Percentiles rank a stretch among this genome's conserved stretches.
phyloP scores from a whole-genome alignment of 2,888 invertebrate species.

The Eristalis pertinax region DNA sequence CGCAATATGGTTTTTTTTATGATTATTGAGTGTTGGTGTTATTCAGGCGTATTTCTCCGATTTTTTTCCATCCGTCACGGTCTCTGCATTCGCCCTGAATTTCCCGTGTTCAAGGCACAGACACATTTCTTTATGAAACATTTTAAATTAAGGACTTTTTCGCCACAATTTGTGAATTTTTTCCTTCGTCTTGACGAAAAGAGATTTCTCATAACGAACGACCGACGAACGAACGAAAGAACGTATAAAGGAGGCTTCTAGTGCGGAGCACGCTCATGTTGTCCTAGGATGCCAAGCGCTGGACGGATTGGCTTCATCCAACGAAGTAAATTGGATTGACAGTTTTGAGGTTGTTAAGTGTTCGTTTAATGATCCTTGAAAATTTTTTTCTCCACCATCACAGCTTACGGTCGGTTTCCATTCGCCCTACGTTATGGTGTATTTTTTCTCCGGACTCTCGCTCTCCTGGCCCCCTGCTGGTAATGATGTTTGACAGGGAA shows the following conservation, averaged over 20 bases:
- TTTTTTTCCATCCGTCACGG: constrained; percentile 19
- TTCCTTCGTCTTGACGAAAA: background rate
- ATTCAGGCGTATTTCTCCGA: background rate
- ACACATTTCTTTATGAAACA: constrained; percentile 48
- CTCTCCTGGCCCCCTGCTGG: background rate
- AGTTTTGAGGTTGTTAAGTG: constrained; percentile 63
- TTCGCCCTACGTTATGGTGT: background rate
- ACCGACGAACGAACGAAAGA: background rate
- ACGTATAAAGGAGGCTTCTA: background rate
- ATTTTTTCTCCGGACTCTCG: constrained; percentile 2
- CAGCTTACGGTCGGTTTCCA: constrained; percentile 10
- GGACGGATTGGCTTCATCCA: constrained; percentile 57
- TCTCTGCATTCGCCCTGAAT: constrained; percentile 4
- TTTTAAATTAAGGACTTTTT: constrained; percentile 48
- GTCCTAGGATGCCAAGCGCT: constrained; percentile 14
- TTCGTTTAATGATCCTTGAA: constrained; percentile 67
- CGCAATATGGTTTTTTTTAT: background rate
- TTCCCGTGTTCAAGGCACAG: constrained; percentile 21
- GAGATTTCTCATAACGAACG: constrained; percentile 43
- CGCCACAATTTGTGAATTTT: background rate
- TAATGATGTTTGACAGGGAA: constrained; percentile 40
- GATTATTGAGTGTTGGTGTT: constrained; percentile 25
- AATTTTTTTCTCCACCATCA: constrained; percentile 40
- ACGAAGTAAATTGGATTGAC: constrained; percentile 67
- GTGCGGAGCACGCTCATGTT: background rate